A percentile compares a stretch with the other conserved stretches of the same genome.
Conservation (phyloP, 2,888 invertebrate species). For the Lysandra coridon region DNA sequence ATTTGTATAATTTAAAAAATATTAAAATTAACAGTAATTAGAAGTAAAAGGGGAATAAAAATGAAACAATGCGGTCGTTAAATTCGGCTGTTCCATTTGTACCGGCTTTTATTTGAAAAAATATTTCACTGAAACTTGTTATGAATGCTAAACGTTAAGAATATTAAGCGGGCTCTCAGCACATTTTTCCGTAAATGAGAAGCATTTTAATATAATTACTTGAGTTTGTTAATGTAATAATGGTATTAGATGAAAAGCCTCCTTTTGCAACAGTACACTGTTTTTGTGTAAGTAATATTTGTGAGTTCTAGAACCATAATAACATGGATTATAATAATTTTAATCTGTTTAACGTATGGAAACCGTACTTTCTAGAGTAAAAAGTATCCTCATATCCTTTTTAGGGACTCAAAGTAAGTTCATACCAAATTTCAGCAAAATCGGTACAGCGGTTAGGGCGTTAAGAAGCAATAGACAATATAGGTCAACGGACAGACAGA, state of each 20-base stretch:
- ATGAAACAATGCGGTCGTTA: conserved; percentile 1
- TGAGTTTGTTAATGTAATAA: background rate
- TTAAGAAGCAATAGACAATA: too few relatives aligned
- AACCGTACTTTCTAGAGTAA: too few relatives aligned
- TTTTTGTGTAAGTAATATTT: too few relatives aligned
- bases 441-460: too few relatives aligned
- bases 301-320: too few relatives aligned
- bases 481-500: too few relatives aligned
- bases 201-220: background rate
- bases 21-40: background rate
- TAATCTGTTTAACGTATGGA: too few relatives aligned
- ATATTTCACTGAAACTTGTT: background rate
- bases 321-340: too few relatives aligned
- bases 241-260: background rate
- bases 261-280: background rate
- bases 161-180: background rate
- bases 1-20: background rate
- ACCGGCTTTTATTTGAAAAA: background rate
- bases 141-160: conserved; percentile 3
- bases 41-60: background rate
- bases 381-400: too few relatives aligned
- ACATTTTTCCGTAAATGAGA: background rate
- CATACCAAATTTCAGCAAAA: too few relatives aligned
- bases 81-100: conserved; percentile 5
- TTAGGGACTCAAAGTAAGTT: too few relatives aligned